Evolutionary conservation across 53 echinoderm and acorn worm genomes (phyloP), one percentile per base, ranked within the genome.

Genomic region (Hippasteria phrygiana): DNA sequence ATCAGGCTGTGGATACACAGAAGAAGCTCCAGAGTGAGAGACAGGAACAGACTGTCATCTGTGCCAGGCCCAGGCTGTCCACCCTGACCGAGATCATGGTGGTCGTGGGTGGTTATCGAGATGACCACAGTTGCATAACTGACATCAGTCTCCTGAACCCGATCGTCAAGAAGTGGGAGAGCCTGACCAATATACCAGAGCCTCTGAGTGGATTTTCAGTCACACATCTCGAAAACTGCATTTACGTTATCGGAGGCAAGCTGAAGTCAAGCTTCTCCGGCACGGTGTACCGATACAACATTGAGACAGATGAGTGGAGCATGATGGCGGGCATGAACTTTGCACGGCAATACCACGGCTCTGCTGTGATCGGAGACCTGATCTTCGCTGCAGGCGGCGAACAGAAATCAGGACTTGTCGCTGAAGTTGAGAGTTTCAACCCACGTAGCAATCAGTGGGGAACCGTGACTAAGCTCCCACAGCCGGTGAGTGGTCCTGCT

Each of bases 21-120:
- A 85, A 93, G 55, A 80, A 73, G 54, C 87, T 91, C 34, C 87
- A 87, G n/a, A 55, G n/a, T 45, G 85, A 78, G 55, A 75, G 42
- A 29, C 84, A 83, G 2, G 31, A 62, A 5, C 78, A 64, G 47
- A n/a, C 37, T 5, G 73, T 64, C 17, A 29, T 35, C 13, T 65
- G 77, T 47, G 77, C 80, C 2, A 88, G 77, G 36, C 95, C 95
- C 14, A 86, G 95, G n/a, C 73, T 87, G 31, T 93, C 91, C 18
- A 93, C 95, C 20, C 91, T 87, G 79, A 46, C 89, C 9, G 95
- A 95, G 62, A 90, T 95, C 50, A 93, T 95, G 91, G 93, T 93
- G 17, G 83, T 95, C 3, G 92, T 93, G 10, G 93, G 95, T 40
- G 95, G 95, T 40, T 93, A 86, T 37, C 80, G 87, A n/a, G 86